phyloP scores from a whole-genome alignment of 1,140 invertebrate genomes.

The Drosophila lacteicornis region DNA sequence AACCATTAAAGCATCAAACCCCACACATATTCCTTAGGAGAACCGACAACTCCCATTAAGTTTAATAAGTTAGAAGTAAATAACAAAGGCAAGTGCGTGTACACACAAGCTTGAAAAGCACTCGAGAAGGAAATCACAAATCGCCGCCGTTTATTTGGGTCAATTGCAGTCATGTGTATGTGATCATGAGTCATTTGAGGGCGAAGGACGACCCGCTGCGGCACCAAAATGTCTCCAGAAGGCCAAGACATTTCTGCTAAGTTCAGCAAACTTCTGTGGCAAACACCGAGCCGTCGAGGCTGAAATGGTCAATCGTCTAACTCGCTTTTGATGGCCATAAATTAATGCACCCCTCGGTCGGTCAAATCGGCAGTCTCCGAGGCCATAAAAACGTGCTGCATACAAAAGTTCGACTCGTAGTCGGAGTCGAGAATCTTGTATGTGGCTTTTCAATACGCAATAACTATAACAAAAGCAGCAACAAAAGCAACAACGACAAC shows the following conservation, averaged over 20 bases:
- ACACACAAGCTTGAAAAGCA: background rate
- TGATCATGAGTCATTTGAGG: constrained; percentile 37
- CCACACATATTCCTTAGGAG: background rate
- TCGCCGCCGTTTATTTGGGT: constrained; percentile 26
- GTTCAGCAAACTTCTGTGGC: constrained; percentile 43
- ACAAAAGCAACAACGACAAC: constrained; percentile 18
- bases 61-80: background rate
- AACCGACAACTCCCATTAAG: background rate
- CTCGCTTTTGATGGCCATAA: constrained; percentile 49
- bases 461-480: constrained; percentile 11
- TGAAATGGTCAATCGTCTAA: constrained; percentile 35
- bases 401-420: constrained; percentile 1
- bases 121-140: constrained; percentile 13
- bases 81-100: background rate
- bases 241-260: constrained; percentile 29
- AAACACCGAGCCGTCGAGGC: constrained; percentile 1
- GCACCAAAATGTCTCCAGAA: constrained; percentile 12
- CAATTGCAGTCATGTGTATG: constrained; percentile 45
- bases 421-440: constrained; percentile 24
- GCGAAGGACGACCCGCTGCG: constrained; percentile 3
- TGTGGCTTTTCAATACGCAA: constrained; percentile 34
- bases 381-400: constrained; percentile 52
- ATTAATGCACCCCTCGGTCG: constrained; percentile 22
- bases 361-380: constrained; percentile 5
- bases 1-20: background rate